phyloP scores from a whole-genome alignment of 35 echinoderm and acorn worm genomes.

The Heliocidaris erythrogramma region DNA sequence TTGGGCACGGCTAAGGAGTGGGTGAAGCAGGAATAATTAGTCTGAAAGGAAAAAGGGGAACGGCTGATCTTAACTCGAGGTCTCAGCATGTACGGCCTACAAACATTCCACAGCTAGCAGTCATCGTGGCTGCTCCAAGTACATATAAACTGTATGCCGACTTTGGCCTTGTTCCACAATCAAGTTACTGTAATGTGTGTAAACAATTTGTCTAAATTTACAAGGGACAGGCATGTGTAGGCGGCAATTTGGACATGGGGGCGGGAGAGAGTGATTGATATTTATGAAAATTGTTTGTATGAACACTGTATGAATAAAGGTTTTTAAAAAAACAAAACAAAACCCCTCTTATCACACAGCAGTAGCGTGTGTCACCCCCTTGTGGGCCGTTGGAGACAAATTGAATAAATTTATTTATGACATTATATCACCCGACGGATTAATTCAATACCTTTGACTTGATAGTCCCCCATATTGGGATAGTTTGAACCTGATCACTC shows the following conservation, averaged over 20 bases:
- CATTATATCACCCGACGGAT: no score
- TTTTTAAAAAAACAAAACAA: neutral
- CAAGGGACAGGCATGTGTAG: neutral
- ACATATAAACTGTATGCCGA: neutral
- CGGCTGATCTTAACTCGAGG: neutral
- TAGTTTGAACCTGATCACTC: no score
- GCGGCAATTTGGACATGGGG: neutral
- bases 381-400: no score
- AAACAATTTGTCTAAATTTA: slow-evolving; percentile 13
- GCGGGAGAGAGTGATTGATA: neutral
- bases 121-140: neutral
- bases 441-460: no score
- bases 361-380: no score
- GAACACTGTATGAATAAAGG: neutral
- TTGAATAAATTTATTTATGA: no score
- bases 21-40: slow-evolving; percentile 9
- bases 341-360: no score
- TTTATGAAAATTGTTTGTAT: neutral
- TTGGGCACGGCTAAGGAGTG: neutral
- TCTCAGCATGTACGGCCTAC: neutral
- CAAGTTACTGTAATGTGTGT: neutral
- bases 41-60: neutral
- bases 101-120: neutral
- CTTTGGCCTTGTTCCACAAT: neutral
- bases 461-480: no score